Evolutionary conservation across 2,797 vertebrate species (phyloP).

Genomic region (Falco biarmicus): DNA sequence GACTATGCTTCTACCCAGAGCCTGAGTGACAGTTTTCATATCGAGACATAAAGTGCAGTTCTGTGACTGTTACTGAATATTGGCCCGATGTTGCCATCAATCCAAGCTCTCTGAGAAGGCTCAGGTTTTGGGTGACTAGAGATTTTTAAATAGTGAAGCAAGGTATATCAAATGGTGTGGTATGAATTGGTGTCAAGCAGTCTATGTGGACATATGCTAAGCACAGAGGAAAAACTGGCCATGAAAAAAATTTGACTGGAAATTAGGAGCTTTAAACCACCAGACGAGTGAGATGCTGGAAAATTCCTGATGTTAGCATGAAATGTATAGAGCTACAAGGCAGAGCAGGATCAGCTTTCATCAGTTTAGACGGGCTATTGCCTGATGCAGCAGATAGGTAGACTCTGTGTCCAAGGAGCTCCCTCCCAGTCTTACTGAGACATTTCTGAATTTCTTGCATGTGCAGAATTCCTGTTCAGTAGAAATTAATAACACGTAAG

Average conservation of each 20-base stretch:
- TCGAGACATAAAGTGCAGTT: not conserved
- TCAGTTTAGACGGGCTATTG: not conserved
- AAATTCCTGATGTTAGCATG: not conserved
- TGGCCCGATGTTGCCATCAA: not conserved
- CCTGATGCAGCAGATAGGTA: not conserved
- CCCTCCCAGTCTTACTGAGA: not conserved
- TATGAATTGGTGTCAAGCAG: not conserved
- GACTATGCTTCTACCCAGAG: not conserved
- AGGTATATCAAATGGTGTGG: not conserved
- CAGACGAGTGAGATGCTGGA: not conserved
- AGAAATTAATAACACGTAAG: not conserved
- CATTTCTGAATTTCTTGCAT: not conserved
- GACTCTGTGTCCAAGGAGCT: not conserved
- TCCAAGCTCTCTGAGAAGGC: not conserved
- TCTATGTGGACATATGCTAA: not conserved
- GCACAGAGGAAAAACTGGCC: not conserved
- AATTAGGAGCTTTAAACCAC: not conserved
- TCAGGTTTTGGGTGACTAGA: not conserved
- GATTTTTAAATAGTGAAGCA: not conserved
- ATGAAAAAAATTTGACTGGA: not conserved
- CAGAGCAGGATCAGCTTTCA: not conserved
- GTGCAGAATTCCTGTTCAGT: not conserved
- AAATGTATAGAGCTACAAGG: rapidly evolving
- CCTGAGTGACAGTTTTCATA: not conserved
- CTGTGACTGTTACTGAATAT: not conserved